phyloP scores from a whole-genome alignment of 2,888 invertebrate genomes.

The Apodemia duryi region DNA sequence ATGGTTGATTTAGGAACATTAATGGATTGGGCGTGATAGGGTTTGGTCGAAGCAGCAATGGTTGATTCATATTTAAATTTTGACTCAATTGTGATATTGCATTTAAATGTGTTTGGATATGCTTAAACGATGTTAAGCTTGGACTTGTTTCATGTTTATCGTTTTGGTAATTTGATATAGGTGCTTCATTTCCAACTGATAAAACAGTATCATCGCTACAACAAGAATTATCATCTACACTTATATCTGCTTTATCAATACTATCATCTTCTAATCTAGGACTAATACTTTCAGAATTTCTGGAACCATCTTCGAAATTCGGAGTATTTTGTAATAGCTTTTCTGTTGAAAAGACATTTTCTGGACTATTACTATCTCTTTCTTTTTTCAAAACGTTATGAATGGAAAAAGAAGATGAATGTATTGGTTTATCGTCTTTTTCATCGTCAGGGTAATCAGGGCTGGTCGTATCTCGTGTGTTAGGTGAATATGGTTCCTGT shows the following conservation, averaged over 20 bases:
- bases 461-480: conserved; percentile 60
- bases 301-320: conserved; percentile 55
- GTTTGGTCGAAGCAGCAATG: conserved; percentile 62
- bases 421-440: conserved; percentile 55
- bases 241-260: conserved; percentile 60
- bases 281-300: conserved; percentile 54
- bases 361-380: conserved; percentile 65
- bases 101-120: conserved; percentile 83
- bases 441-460: conserved; percentile 66
- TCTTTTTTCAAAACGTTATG: conserved; percentile 75
- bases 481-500: conserved; percentile 62
- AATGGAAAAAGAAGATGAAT: conserved; percentile 68
- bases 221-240: conserved; percentile 81
- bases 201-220: conserved; percentile 89
- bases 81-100: conserved; percentile 83
- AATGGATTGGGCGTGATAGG: conserved; percentile 72
- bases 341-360: conserved; percentile 72
- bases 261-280: conserved; percentile 57
- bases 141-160: conserved; percentile 50
- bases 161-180: conserved; percentile 57
- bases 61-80: conserved; percentile 65
- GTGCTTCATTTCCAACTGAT: conserved; percentile 89
- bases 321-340: conserved; percentile 69
- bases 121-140: conserved; percentile 79
- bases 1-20: conserved; percentile 71